Percentiles rank a stretch among this genome's conserved stretches.
These are phyloP conservation scores for Lutraria rhynchaena DNA, from an alignment of 1,140 invertebrate genomes.

Conservation along the genomic window DNA sequence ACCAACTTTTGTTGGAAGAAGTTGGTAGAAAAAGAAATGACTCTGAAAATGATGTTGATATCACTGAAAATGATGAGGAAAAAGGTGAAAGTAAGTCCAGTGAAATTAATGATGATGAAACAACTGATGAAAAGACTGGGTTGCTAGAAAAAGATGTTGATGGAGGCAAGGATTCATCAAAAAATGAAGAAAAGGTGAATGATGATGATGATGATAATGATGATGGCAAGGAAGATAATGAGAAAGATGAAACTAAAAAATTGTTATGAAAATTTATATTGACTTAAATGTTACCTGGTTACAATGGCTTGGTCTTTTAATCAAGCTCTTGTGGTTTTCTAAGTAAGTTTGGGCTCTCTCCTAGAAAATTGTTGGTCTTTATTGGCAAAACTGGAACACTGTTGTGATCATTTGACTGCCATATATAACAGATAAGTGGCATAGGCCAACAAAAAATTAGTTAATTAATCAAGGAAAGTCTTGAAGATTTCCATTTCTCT, in stretches of 20 bases:
- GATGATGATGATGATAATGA: constrained; percentile 9
- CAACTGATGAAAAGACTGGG: constrained; percentile 1
- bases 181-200: constrained; percentile 15
- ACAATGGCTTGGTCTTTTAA: no score
- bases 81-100: neutral
- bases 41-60: neutral
- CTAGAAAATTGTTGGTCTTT: no score
- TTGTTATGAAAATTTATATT: neutral
- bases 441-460: no score
- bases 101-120: neutral
- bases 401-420: no score
- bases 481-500: no score
- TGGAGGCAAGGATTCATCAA: neutral
- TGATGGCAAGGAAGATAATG: constrained; percentile 3
- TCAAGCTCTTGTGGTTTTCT: no score
- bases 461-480: no score
- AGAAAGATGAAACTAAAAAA: neutral
- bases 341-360: no score
- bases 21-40: neutral
- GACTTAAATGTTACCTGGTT: no score
- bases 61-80: neutral
- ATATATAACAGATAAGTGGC: no score
- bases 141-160: neutral
- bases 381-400: no score
- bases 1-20: neutral